Conservation (phyloP, 1,140 invertebrate genomes). For the Idris sp. region DNA sequence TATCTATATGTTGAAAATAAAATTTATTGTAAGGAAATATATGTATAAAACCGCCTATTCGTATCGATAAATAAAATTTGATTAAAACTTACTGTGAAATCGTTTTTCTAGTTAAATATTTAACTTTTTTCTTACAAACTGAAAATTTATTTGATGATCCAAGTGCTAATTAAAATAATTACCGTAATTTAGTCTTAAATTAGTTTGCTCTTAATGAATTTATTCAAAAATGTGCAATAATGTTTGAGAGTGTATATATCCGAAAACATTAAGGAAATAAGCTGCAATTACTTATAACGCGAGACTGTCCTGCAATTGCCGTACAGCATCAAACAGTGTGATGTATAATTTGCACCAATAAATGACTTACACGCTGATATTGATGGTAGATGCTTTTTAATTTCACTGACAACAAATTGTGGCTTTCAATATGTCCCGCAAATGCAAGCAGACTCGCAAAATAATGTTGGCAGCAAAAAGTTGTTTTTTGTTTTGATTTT, state of each 20-base stretch:
- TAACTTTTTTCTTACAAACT: no score
- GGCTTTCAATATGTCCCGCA: slow-evolving; percentile 1
- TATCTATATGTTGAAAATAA: no score
- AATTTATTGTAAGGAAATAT: no score
- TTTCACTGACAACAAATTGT: slow-evolving; percentile 25
- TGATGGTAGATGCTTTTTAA: slow-evolving; percentile 24
- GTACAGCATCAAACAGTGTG: slow-evolving; percentile 2
- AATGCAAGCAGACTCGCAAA: no score
- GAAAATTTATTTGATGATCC: no score
- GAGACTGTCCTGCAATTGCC: slow-evolving; percentile 32
- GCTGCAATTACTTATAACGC: slow-evolving; percentile 35
- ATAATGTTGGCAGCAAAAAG: slow-evolving; percentile 7
- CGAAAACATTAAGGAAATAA: slow-evolving; percentile 18
- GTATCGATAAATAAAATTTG: no score
- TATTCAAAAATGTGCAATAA: slow-evolving; percentile 2
- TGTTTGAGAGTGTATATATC: slow-evolving; percentile 14
- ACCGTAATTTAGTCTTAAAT: slow-evolving; percentile 4
- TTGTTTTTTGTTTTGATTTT: no score
- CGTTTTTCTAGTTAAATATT: no score
- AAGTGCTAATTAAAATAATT: slow-evolving; percentile 5
- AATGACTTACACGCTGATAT: slow-evolving; percentile 22
- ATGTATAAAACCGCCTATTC: no score
- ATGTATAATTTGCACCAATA: slow-evolving; percentile 39
- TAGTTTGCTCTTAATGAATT: slow-evolving; percentile 11
- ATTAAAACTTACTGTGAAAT: no score